Evolutionary conservation across 2,888 invertebrate species (phyloP).

Genomic region (Caenorhabditis japonica): DNA sequence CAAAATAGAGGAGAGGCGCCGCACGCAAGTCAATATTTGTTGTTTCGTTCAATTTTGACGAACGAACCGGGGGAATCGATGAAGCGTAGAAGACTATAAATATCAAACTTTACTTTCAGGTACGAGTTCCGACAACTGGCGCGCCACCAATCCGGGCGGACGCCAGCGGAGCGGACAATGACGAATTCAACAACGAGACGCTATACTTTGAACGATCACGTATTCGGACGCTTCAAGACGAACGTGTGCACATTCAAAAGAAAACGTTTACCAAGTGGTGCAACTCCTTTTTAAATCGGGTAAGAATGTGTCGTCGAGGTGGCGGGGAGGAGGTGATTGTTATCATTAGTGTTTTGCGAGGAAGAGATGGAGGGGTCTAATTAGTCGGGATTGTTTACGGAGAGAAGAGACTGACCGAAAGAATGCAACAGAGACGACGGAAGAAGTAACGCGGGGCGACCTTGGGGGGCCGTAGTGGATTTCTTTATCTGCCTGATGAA

Average conservation of each 20-base stretch:
- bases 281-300: slow-evolving; percentile 95
- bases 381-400: slow-evolving; percentile 25
- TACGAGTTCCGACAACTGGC: slow-evolving; percentile 54
- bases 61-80: too few relatives aligned
- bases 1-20: slow-evolving; percentile 24
- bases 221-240: slow-evolving; percentile 83
- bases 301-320: slow-evolving; percentile 79
- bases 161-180: slow-evolving; percentile 41
- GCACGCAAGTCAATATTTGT: slow-evolving; percentile 29
- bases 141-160: slow-evolving; percentile 57
- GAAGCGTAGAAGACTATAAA: not conserved
- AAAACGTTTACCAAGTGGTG: slow-evolving; percentile 99
- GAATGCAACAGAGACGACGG: slow-evolving; percentile 12
- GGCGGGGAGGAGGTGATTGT: not conserved
- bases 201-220: slow-evolving; percentile 73
- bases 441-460: slow-evolving; percentile 35
- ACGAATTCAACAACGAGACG: slow-evolving; percentile 73
- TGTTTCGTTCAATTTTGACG: slow-evolving; percentile 18
- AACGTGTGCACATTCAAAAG: slow-evolving; percentile 97
- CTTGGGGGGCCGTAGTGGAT: slow-evolving; percentile 14
- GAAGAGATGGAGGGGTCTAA: not conserved
- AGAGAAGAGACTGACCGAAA: too few relatives aligned
- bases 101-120: slow-evolving; percentile 39
- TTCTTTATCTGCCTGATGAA: slow-evolving; percentile 22
- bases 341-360: slow-evolving; percentile 8